These are phyloP conservation scores for Piaya cayana DNA, from an alignment of 2,113 vertebrate species.

Conservation along the genomic window DNA sequence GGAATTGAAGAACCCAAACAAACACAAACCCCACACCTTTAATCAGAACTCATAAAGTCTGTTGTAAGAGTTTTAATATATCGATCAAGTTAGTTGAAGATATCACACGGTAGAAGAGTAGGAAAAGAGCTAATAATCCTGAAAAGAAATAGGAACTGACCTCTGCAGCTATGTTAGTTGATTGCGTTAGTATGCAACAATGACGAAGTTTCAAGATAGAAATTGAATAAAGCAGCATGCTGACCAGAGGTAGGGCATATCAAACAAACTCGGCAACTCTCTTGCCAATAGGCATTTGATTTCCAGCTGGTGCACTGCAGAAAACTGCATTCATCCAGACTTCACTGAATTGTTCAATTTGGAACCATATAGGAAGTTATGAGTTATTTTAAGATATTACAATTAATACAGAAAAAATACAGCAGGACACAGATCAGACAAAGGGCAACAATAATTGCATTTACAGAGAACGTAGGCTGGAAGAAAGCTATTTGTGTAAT, in stretches of 20 bases:
- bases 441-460: background rate
- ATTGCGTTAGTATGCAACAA: background rate
- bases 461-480: background rate
- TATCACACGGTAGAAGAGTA: background rate
- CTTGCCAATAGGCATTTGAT: background rate
- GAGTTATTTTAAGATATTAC: slow-evolving; percentile 38
- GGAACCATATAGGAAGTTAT: background rate
- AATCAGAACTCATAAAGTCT: background rate
- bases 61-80: background rate
- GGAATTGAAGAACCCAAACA: too few relatives aligned
- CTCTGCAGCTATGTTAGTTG: background rate
- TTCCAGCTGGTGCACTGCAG: slow-evolving; percentile 28
- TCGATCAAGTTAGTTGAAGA: background rate
- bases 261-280: background rate
- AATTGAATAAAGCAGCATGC: background rate
- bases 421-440: background rate
- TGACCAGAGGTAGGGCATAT: fast-evolving
- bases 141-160: background rate
- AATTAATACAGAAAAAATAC: slow-evolving; percentile 20
- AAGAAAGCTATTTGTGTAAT: background rate
- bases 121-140: background rate
- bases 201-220: background rate
- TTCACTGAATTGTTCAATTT: background rate
- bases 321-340: slow-evolving; percentile 6
- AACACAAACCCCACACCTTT: background rate